phyloP scores from a whole-genome alignment of 2,113 vertebrate genomes.

The Shinisaurus crocodilurus region DNA sequence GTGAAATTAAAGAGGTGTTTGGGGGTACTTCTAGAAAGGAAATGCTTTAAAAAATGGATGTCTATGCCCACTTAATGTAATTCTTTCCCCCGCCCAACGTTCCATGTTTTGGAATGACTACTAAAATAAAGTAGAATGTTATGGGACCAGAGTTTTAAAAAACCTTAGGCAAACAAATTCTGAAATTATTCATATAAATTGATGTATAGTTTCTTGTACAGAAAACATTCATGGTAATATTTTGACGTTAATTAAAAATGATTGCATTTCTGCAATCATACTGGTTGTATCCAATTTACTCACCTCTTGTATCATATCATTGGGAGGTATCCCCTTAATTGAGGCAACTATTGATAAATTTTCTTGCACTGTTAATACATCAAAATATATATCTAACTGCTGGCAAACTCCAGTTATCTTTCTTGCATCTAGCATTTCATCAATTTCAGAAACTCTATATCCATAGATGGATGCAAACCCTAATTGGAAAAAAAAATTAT shows the following conservation, averaged over 20 bases:
- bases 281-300: neutral
- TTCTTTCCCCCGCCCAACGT: neutral
- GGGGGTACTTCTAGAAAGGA: neutral
- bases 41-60: neutral
- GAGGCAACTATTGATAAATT: constrained; percentile 94
- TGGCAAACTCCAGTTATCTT: constrained; percentile 94
- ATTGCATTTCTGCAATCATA: accelerated
- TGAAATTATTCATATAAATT: neutral
- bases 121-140: neutral
- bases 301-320: constrained; percentile 88
- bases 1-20: neutral
- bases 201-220: neutral
- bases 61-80: neutral
- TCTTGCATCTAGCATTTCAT: constrained; percentile 89
- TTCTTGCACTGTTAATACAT: constrained; percentile 94
- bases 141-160: neutral
- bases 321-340: constrained; percentile 90
- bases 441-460: constrained; percentile 88
- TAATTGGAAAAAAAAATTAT: constrained; percentile 54
- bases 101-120: neutral
- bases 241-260: neutral
- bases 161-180: neutral
- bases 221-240: accelerated
- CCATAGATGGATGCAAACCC: constrained; percentile 93
- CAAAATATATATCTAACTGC: constrained; percentile 95